Evolutionary conservation across 2,113 vertebrate species (phyloP).

Genomic region (Pseudopipra pipra): DNA sequence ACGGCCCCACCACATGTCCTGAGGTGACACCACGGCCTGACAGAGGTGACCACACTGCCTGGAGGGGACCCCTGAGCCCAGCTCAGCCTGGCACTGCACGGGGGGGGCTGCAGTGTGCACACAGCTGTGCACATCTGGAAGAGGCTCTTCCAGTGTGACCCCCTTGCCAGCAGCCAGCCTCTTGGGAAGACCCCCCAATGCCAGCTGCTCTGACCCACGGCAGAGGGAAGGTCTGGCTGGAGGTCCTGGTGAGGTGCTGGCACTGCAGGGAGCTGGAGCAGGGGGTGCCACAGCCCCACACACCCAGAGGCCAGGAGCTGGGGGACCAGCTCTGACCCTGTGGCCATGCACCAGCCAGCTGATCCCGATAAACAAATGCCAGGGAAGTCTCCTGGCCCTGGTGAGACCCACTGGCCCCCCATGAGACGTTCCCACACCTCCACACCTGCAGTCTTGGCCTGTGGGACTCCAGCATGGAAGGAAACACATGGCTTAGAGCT

Average conservation of each 20-base stretch:
- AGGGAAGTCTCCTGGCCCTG: neutral
- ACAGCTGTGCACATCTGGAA: slow-evolving; percentile 40
- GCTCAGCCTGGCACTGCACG: neutral
- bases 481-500: neutral
- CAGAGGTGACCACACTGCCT: neutral
- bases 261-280: rapidly evolving
- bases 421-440: neutral
- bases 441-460: neutral
- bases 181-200: neutral
- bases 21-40: neutral
- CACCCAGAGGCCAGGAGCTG: neutral
- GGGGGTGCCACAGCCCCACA: rapidly evolving
- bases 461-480: neutral
- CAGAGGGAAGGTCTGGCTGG: neutral
- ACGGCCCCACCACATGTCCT: rapidly evolving
- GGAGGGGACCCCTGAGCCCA: rapidly evolving
- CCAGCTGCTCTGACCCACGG: neutral
- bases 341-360: rapidly evolving
- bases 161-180: neutral
- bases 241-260: neutral
- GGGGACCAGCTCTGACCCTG: rapidly evolving
- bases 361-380: rapidly evolving
- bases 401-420: rapidly evolving
- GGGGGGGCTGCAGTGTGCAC: rapidly evolving
- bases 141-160: neutral